A percentile compares a stretch with the other conserved stretches of the same genome.
These are phyloP conservation scores for Polydrusus cervinus DNA, from an alignment of 2,888 invertebrate species.

Conservation along the genomic window DNA sequence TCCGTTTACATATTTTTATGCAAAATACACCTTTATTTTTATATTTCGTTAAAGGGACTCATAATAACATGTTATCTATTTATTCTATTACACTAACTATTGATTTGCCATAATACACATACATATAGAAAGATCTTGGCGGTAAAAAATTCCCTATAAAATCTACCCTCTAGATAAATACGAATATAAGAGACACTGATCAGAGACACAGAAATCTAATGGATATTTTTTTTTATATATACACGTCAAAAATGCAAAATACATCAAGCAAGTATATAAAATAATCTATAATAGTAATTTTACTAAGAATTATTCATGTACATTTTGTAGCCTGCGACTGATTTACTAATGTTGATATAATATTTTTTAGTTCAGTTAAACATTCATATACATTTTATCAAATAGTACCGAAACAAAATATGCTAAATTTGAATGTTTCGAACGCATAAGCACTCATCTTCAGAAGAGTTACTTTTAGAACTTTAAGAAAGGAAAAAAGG, in stretches of 20 bases:
- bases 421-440: no score
- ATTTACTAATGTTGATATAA: conserved; percentile 54
- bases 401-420: no score
- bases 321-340: conserved; percentile 71
- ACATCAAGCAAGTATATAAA: conserved; percentile 73
- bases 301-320: conserved; percentile 71
- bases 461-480: no score
- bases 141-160: conserved; percentile 52
- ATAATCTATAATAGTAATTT: conserved; percentile 68
- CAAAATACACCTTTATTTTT: background rate
- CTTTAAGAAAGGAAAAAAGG: no score
- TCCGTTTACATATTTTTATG: background rate
- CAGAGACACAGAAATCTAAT: conserved; percentile 64
- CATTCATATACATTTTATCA: no score
- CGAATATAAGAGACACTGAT: conserved; percentile 65
- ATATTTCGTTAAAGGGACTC: background rate
- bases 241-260: conserved; percentile 70
- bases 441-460: no score
- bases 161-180: conserved; percentile 55
- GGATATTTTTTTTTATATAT: conserved; percentile 66
- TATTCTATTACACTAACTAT: background rate
- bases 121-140: conserved; percentile 50
- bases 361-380: conserved; percentile 51
- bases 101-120: conserved; percentile 37
- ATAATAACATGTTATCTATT: background rate